Conservation (phyloP, 2,113 vertebrate species). For the Leucoraja erinaceus region DNA sequence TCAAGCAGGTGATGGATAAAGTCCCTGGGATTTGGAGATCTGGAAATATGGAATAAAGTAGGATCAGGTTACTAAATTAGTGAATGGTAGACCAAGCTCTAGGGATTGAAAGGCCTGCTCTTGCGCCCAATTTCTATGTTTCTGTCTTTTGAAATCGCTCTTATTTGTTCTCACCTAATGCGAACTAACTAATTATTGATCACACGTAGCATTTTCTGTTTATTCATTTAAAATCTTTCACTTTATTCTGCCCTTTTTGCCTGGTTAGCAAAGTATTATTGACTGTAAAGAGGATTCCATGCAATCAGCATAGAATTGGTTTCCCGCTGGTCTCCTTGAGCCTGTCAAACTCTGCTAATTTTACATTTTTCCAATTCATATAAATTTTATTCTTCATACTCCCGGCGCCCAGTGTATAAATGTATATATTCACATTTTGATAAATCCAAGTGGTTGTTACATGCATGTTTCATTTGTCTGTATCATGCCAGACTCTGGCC, state of each 20-base stretch:
- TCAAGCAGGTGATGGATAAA: no score
- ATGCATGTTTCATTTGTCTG: no score
- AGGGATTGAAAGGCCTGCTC: no score
- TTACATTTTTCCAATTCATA: neutral
- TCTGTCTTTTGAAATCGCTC: neutral
- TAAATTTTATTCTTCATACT: neutral
- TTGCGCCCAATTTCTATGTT: neutral
- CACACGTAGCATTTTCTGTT: no score
- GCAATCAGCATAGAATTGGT: neutral
- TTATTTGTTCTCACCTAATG: neutral
- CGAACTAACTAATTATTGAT: neutral
- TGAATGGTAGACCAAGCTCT: no score
- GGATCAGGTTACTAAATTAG: no score
- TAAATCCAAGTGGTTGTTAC: no score
- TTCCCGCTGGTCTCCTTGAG: neutral
- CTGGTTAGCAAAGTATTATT: neutral
- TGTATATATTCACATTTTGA: neutral
- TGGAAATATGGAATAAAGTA: no score
- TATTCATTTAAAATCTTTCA: neutral
- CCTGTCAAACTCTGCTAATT: neutral
- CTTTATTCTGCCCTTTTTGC: neutral
- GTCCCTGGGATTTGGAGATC: no score
- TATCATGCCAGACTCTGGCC: no score
- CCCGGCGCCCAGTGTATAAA: neutral
- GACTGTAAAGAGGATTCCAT: neutral